A percentile compares a stretch with the other conserved stretches of the same genome.
phyloP scores from a whole-genome alignment of 2,113 vertebrate genomes.

The Syrmaticus mikado region DNA sequence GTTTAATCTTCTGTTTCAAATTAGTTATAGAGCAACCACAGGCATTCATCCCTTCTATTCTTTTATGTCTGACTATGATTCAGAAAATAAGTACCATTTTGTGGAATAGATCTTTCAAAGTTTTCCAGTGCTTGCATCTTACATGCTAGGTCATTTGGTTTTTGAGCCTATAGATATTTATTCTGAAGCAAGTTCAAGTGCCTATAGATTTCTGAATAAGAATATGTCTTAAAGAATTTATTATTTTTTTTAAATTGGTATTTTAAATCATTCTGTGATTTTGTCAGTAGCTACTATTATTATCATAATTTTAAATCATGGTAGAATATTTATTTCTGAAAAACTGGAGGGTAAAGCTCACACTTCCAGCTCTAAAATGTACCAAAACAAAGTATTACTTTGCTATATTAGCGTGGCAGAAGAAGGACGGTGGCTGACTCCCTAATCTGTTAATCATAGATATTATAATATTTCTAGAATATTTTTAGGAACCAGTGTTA shows the following conservation, averaged over 20 bases:
- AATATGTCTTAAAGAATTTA: neutral
- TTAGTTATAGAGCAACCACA: neutral
- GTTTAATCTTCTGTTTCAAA: neutral
- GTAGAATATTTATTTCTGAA: neutral
- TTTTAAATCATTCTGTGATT: neutral
- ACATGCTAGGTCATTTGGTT: neutral
- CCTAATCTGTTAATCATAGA: neutral
- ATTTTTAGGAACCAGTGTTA: neutral
- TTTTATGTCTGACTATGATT: neutral
- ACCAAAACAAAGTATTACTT: neutral
- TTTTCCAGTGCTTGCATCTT: neutral
- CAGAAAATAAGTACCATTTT: neutral
- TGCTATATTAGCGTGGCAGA: neutral
- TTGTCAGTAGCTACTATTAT: neutral
- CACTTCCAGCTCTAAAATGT: neutral
- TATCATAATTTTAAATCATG: neutral
- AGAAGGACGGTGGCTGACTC: neutral
- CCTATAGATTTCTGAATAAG: neutral
- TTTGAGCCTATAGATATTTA: neutral
- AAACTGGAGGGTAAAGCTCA: neutral
- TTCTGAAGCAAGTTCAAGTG: neutral
- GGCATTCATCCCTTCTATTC: neutral
- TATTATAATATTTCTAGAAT: neutral
- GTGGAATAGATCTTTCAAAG: neutral
- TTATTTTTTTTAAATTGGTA: neutral